Evolutionary conservation across 2,888 invertebrate species (phyloP).

Genomic region (Drosophila prostipennis): DNA sequence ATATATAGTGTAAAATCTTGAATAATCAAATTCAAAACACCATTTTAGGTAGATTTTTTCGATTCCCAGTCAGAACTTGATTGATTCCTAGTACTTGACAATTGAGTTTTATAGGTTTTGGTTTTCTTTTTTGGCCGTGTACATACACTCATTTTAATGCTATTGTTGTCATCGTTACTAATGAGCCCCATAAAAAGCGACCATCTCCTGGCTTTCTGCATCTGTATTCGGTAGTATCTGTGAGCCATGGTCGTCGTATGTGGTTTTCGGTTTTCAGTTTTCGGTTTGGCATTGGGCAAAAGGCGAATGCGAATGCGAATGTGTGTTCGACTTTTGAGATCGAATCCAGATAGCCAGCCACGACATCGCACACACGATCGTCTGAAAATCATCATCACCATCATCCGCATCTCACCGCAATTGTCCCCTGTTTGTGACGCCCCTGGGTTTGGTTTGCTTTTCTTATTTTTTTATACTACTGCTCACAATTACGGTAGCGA

Average conservation of each 20-base stretch:
- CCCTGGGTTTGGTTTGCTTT: constrained; percentile 1
- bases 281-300: constrained; percentile 47
- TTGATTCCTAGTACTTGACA: constrained; percentile 10
- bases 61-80: not conserved
- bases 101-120: constrained; percentile 2
- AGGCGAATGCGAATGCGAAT: constrained; percentile 13
- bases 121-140: constrained; percentile 2
- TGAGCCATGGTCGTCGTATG: constrained; percentile 8
- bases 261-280: not conserved
- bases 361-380: constrained; percentile 35
- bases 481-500: constrained; percentile 43
- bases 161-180: constrained; percentile 66
- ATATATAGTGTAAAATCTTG: too few relatives aligned
- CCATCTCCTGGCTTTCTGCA: constrained; percentile 16
- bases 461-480: not conserved
- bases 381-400: constrained; percentile 11
- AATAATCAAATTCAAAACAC: too few relatives aligned
- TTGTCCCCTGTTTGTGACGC: constrained; percentile 58
- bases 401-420: constrained; percentile 50
- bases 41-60: too few relatives aligned
- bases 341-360: constrained; percentile 57
- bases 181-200: constrained; percentile 57
- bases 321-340: constrained; percentile 60
- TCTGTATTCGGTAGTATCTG: constrained; percentile 15
- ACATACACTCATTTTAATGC: constrained; percentile 53